Base-by-base conservation (phyloP, 37 sponge, comb jelly and placozoan genomes). In the Geodia barretti region DNA sequence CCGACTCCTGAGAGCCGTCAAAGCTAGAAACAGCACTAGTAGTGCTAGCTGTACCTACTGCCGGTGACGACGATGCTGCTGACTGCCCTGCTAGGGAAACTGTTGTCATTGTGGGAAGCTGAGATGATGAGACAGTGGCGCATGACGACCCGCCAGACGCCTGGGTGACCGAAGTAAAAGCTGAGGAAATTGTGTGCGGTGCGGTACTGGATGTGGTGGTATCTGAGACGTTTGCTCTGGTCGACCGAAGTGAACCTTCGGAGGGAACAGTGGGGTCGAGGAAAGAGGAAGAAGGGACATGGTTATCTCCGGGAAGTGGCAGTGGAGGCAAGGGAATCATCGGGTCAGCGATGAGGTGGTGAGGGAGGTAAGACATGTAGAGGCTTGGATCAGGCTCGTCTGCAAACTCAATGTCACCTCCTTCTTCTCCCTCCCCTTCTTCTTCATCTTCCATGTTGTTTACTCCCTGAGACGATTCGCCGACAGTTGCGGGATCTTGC, bases 1-100 rank as follows among this genome's bases (percentile, higher is more conserved):
- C 95, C 20, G 88, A 81, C 42, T 72, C 89, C 62, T 86, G 88
- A 9, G 91, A 82, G 0, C 95, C 95, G 33, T 91, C 91, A 69
- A 91, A 82, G 11, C 81, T 80, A 28, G 87, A 29, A 3, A 59
- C 31, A 72, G 63, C 41, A 1, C 64, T 34, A 17, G 62, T 30
- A 38, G 41, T 33, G 32, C 17, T 21, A 7, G 7, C 38, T 26
- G 11, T 3, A 41, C 28, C 3, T 17, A 7, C 35, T 31, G 17
- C 39, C 17, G 60, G 23, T 60, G 40, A 23, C 7, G 75, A 30
- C 21, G 69, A 21, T 28, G 69, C 31, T 1, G 35, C 34, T 68
- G 69, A 68, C 3, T 32, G 21, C 4, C 20, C 30, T 3, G 69
- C 25, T 68, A 21, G 4, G 21, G 69, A 34, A 28, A 32, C 1